Percentiles rank a stretch among this genome's conserved stretches.
These are phyloP conservation scores for Folsomia candida DNA, from an alignment of 2,888 invertebrate genomes.

Conservation along the genomic window DNA sequence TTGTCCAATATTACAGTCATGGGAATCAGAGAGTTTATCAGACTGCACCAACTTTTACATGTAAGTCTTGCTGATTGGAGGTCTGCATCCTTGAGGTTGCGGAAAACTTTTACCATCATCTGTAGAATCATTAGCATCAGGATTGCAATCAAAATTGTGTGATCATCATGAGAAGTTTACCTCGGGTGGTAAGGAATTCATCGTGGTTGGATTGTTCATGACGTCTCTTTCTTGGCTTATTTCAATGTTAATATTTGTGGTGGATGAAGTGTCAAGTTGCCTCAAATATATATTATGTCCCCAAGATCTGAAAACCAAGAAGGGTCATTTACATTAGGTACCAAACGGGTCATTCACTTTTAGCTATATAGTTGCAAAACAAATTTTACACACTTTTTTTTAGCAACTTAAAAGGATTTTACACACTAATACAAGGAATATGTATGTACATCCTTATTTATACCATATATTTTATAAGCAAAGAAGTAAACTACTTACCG, in stretches of 20 bases:
- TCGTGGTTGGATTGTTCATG: background rate
- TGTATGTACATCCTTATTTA: no score
- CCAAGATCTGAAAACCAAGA: no score
- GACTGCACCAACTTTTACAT: slow-evolving; percentile 6
- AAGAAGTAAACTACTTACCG: no score
- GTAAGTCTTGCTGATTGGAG: background rate
- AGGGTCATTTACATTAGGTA: no score
- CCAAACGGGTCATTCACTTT: no score
- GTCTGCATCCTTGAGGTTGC: background rate
- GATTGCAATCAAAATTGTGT: background rate
- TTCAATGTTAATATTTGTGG: background rate
- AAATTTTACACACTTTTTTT: no score
- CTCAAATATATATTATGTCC: no score
- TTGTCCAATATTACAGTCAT: background rate
- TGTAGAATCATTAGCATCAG: background rate
- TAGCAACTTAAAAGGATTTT: no score
- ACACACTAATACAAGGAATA: no score
- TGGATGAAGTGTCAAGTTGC: background rate
- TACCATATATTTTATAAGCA: no score
- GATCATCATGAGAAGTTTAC: background rate
- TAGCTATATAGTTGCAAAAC: no score
- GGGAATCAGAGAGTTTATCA: background rate
- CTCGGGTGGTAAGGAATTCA: background rate
- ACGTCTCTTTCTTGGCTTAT: background rate
- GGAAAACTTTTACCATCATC: background rate